phyloP scores from a whole-genome alignment of 2,888 invertebrate species.

The Dynastes hyllus region DNA sequence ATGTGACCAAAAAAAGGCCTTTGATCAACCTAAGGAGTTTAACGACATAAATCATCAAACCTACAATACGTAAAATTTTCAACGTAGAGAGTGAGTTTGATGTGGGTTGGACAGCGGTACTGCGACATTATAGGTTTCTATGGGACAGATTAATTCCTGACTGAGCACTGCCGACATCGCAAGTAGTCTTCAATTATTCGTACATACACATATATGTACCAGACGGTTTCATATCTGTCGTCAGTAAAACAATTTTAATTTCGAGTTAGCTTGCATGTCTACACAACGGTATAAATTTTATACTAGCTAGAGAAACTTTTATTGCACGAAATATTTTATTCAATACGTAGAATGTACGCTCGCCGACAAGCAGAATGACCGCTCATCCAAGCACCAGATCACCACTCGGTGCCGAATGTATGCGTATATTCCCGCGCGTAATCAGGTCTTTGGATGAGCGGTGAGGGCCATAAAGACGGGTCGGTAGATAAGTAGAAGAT shows the following conservation, averaged over 20 bases:
- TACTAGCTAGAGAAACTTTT: too few relatives aligned
- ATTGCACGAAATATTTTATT: too few relatives aligned
- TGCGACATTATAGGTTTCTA: background rate
- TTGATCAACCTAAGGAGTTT: background rate
- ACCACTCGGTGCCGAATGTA: too few relatives aligned
- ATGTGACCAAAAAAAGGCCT: background rate
- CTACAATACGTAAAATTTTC: background rate
- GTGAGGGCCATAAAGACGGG: too few relatives aligned
- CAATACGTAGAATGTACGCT: too few relatives aligned
- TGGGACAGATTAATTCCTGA: conserved; percentile 1
- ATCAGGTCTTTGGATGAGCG: too few relatives aligned
- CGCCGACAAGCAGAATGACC: too few relatives aligned
- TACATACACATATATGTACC: background rate
- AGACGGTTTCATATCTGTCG: background rate
- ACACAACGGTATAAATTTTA: background rate
- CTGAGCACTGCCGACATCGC: background rate
- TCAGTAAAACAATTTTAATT: conserved; percentile 2
- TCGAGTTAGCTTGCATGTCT: background rate
- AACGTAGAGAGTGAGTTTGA: background rate
- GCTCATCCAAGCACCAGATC: too few relatives aligned
- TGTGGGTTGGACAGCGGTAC: background rate
- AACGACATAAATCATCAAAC: background rate
- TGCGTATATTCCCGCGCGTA: too few relatives aligned
- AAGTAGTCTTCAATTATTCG: conserved; percentile 1
- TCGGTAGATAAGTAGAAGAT: too few relatives aligned